Evolutionary conservation across 2,888 invertebrate species (phyloP), one percentile per base, ranked within the genome.

Genomic region (Sinelater perroti): DNA sequence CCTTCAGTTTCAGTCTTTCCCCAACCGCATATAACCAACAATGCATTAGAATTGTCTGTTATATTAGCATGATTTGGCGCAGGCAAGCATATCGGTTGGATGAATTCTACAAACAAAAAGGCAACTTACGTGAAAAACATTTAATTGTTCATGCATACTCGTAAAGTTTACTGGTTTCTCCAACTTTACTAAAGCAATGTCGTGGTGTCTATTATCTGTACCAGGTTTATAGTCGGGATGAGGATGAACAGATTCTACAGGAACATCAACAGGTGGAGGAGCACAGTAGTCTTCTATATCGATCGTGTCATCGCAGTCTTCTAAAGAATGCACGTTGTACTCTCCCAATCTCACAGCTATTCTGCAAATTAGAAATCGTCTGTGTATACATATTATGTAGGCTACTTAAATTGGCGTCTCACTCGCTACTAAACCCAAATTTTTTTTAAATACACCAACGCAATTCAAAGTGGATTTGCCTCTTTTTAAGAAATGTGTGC

Each of bases 341-440:
- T 89, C 89, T 1, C 89, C 89, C 28, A 89, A 75, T 7, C 87
- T 81, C 1, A 84, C 82, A 30, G 80, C 77, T 60, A 79, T 75
- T 55, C 84, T 85, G n/a, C n/a, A n/a, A n/a, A n/a, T n/a, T n/a
- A n/a, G n/a, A n/a, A n/a, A n/a, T n/a, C n/a, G n/a, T n/a, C n/a
- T n/a, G n/a, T n/a, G n/a, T n/a, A n/a, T n/a, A n/a, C n/a, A n/a
- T n/a, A n/a, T n/a, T n/a, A n/a, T n/a, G n/a, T n/a, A n/a, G n/a
- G n/a, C n/a, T n/a, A n/a, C n/a, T n/a, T n/a, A n/a, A n/a, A n/a
- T n/a, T n/a, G n/a, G n/a, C n/a, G n/a, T n/a, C n/a, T n/a, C n/a
- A n/a, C n/a, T n/a, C n/a, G n/a, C n/a, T n/a, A n/a, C n/a, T n/a
- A n/a, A n/a, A n/a, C n/a, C n/a, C n/a, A n/a, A n/a, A n/a, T n/a